Evolutionary conservation across 2,888 invertebrate species (phyloP).

Genomic region (Thera obeliscata): DNA sequence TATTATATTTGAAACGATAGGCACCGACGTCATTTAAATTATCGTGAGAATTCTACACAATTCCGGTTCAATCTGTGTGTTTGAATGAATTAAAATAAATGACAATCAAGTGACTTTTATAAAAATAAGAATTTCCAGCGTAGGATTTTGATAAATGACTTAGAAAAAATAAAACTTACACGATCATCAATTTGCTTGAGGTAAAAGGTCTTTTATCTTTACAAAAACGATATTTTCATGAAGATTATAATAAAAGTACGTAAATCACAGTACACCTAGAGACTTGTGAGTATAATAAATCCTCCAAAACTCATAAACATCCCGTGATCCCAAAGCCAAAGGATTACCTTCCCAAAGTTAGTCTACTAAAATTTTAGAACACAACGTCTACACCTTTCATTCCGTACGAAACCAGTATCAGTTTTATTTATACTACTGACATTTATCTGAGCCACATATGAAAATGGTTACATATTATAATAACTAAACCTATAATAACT

Average conservation of each 20-base stretch:
- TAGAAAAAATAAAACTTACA: neutral
- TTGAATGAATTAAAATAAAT: conserved; percentile 16
- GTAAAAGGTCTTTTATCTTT: neutral
- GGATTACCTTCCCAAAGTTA: conserved; percentile 8
- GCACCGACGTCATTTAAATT: conserved; percentile 42
- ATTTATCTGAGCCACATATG: conserved; percentile 52
- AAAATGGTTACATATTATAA: too few species aligned
- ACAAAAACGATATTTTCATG: neutral
- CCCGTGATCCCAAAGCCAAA: conserved; percentile 3
- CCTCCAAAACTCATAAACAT: neutral
- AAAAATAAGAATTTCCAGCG: conserved; percentile 1
- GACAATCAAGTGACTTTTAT: conserved; percentile 5
- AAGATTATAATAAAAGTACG: neutral
- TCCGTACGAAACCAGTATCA: conserved; percentile 32
- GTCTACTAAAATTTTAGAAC: conserved; percentile 30
- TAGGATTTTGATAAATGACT: neutral
- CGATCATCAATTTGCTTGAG: neutral
- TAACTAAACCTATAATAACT: too few species aligned
- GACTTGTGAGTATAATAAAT: neutral
- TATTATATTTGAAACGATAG: conserved; percentile 40
- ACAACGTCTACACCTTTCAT: conserved; percentile 25
- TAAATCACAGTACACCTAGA: neutral
- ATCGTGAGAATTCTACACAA: conserved; percentile 41
- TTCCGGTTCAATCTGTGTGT: conserved; percentile 37
- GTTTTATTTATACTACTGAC: conserved; percentile 55